Base-by-base conservation (phyloP, 2,888 invertebrate genomes). In the Eupsilia transversa region DNA sequence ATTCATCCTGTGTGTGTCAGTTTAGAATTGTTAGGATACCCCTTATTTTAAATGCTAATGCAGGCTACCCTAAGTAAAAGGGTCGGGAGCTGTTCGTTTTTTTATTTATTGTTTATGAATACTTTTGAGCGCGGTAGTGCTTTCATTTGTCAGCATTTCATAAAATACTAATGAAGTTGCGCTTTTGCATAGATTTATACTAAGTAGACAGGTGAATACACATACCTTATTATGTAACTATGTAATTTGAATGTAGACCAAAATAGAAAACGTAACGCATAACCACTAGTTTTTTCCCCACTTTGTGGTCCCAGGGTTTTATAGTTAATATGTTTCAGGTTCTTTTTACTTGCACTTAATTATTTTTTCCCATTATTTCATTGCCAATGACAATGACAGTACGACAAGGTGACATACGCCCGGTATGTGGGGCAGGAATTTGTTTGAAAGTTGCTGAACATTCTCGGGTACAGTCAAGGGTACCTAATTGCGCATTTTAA, bases 1-100 rank as follows among this genome's bases (percentile, higher is more conserved):
- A 20, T 23, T 20, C 0, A 0, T 30, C 30, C 23, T 23, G 1
- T 9, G 14, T 2, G 30, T 38, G 1, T 2, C 0, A 17, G 10
- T 7, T 14, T 41, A 74, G 66, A 41, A 23, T 69, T 49, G 79
- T 76, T 46, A 88, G 88, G 87, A 88, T 86, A 89, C 89, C 94
- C 93, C 87, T 89, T 89, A 89, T 92, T 92, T 90, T 87, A 91
- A 93, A 93, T 92, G 92, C 88, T 91, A 93, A 93, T 84, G 87
- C 90, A 87, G 85, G 74, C 82, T 82, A 77, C 91, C 92, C 91
- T 88, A 77, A 78, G 70, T 67, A 72, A 70, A 84, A 80, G 80
- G 76, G 14, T 61, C 63, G 67, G 74, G 86, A 86, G 82, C 69
- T 74, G 75, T 41, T 20, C 49, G 49, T 71, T 72, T 38, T 82